Evolutionary conservation across 2,888 invertebrate species (phyloP), one percentile per base, ranked within the genome.

Genomic region (Cantharis lateralis): DNA sequence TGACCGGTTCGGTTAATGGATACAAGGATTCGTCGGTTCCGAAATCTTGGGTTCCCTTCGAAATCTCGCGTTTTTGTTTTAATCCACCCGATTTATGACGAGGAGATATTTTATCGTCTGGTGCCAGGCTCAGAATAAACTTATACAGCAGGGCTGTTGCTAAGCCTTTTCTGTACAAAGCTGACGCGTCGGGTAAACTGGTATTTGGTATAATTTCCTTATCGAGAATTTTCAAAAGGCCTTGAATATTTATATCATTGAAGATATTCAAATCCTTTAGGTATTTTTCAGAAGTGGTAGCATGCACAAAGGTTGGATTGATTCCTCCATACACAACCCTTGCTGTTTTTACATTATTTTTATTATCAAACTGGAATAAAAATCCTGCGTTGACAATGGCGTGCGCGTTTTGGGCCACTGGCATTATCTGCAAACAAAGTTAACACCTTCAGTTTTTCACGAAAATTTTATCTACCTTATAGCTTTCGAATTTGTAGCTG

Each of bases 101-200:
- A 1, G 88, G 82, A 66, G 90, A 87, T 0, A 93, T 81, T 80
- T 87, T 88, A 3, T 89, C 87, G 9, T 86, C 83, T 0, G 93
- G 92, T 26, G 91, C 90, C 15, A 92, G 86, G 71, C 89, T 90
- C 48, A 95, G 83, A 32, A 93, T 86, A 71, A 90, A 91, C 92
- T 95, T 96, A 86, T 95, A 96, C 84, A 96, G 93, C n/a, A 96
- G 88, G 3, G 93, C 91, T 73, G 93, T 88, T 0, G 95, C 94
- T 9, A 96, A 88, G n/a, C 89, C 89, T 83, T 92, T 93, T 16
- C 95, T 90, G 83, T 93, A 95, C 62, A 88, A 88, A 0, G 93
- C 91, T 0, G 92, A 90, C 0, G 94, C 92, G 82, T 94, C 93
- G 0, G 93, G 93, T 0, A 92, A 89, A 15, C 89, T 86, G 11